phyloP scores from a whole-genome alignment of 1,140 invertebrate genomes.

The Manduca sexta region DNA sequence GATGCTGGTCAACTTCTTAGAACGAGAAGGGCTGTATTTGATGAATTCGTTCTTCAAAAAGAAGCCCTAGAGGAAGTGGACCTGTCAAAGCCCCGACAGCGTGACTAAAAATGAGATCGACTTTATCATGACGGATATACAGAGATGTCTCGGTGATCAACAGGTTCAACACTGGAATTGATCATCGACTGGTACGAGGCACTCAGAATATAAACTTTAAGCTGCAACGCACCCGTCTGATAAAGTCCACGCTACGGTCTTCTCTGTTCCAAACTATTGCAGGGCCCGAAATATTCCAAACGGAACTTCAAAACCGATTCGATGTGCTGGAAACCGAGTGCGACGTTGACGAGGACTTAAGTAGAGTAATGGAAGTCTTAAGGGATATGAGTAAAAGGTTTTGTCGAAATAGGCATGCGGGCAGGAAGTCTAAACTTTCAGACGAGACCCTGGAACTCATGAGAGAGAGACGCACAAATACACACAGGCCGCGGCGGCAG shows the following conservation, averaged over 20 bases:
- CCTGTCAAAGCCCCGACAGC: too few relatives aligned
- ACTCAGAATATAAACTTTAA: not conserved
- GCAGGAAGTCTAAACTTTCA: not conserved
- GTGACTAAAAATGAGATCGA: conserved; percentile 24
- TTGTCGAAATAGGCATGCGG: not conserved
- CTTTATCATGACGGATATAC: conserved; percentile 31
- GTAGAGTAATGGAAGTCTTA: not conserved
- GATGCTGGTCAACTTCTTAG: too few relatives aligned
- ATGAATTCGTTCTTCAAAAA: too few relatives aligned
- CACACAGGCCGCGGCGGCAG: not conserved
- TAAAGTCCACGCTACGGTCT: not conserved
- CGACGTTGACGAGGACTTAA: conserved; percentile 5
- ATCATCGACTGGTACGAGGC: conserved; percentile 13
- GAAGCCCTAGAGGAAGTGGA: too few relatives aligned
- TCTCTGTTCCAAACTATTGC: not conserved
- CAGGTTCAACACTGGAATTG: conserved; percentile 2
- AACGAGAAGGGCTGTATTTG: too few relatives aligned
- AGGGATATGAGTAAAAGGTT: not conserved
- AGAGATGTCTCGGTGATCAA: conserved; percentile 32
- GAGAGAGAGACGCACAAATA: not conserved
- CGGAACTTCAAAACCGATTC: conserved; percentile 10
- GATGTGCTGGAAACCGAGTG: conserved; percentile 3
- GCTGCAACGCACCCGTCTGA: not conserved
- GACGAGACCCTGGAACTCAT: not conserved
- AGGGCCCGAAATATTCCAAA: conserved; percentile 4